Evolutionary conservation across 2,888 invertebrate species (phyloP).

Genomic region (Mesoligia furuncula): DNA sequence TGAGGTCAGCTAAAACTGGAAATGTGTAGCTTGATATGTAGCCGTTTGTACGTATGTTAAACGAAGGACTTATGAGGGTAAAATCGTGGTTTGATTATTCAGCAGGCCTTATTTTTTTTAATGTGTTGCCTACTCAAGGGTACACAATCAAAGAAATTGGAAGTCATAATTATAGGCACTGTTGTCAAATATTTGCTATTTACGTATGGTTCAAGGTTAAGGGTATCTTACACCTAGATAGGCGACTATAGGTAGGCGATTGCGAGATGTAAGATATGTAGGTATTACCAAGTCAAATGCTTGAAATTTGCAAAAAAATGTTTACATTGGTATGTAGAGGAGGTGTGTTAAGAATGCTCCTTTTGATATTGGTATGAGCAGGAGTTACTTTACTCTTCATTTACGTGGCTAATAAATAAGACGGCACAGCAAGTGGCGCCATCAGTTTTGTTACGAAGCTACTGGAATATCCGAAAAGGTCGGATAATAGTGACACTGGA

Average conservation of each 20-base stretch:
- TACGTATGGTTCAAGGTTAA: background rate
- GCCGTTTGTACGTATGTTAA: background rate
- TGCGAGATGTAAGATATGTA: constrained; percentile 1
- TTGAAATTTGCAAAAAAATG: background rate
- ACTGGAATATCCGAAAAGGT: background rate
- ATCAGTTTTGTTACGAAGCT: background rate
- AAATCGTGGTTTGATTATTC: background rate
- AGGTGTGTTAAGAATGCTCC: background rate
- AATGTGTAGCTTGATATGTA: no score
- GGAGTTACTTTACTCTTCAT: constrained; percentile 12
- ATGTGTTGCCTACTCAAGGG: background rate
- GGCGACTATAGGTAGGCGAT: background rate
- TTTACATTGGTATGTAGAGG: background rate
- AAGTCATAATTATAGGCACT: no score
- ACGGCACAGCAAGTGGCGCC: background rate
- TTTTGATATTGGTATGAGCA: background rate
- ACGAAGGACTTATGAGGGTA: background rate
- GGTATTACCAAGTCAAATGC: constrained; percentile 19
- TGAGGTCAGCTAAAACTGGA: no score
- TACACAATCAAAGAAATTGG: background rate
- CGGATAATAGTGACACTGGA: background rate
- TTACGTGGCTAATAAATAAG: background rate
- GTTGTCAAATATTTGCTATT: constrained; percentile 8
- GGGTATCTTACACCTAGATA: background rate
- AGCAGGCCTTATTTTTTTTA: background rate